These are phyloP conservation scores for Oreochromis mossambicus DNA, from an alignment of 2,797 vertebrate species.

Conservation along the genomic window DNA sequence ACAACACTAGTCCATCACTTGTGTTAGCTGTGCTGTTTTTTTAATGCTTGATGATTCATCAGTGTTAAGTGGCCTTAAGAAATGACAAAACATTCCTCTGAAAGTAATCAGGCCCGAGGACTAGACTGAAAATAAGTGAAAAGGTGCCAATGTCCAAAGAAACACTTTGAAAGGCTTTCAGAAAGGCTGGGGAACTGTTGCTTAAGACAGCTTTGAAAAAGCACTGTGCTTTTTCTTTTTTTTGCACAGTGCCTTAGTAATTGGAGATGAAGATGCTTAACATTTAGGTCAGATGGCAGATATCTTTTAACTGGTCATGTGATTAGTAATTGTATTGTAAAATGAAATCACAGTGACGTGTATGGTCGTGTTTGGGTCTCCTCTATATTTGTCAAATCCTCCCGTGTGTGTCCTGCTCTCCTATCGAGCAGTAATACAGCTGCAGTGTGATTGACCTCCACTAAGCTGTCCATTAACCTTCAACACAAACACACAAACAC, in stretches of 20 bases:
- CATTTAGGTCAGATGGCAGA: background rate
- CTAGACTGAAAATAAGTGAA: no score
- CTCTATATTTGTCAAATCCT: background rate
- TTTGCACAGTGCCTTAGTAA: background rate
- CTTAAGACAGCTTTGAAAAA: no score
- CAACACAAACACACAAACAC: conserved; percentile 8
- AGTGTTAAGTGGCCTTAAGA: no score
- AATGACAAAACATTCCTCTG: no score
- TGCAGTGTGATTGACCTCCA: conserved; percentile 52
- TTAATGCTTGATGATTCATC: background rate
- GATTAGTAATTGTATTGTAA: background rate
- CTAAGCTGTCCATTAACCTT: conserved; percentile 67
- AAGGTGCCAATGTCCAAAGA: no score
- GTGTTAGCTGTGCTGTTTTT: fast-evolving
- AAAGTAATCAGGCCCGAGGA: no score
- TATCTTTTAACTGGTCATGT: background rate
- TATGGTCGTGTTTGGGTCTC: background rate
- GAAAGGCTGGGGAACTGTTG: no score
- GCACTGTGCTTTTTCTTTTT: no score
- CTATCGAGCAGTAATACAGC: conserved; percentile 27
- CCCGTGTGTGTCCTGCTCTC: background rate
- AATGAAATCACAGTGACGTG: background rate
- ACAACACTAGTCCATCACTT: background rate
- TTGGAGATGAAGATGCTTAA: background rate
- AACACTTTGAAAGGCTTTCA: no score